Conservation (phyloP, 2,888 invertebrate species). For the Malachius bipustulatus region DNA sequence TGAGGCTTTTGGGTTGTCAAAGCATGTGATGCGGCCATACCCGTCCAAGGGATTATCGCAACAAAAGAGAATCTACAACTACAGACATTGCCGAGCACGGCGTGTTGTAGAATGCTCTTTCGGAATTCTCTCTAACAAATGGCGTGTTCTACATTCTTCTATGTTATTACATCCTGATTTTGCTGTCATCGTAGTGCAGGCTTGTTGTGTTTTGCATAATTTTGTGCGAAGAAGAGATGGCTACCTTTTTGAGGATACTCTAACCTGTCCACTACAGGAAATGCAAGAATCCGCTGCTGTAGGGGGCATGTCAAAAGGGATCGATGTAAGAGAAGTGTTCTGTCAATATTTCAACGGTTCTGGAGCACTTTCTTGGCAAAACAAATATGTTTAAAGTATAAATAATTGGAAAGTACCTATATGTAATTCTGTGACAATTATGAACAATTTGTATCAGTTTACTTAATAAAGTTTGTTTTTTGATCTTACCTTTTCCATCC, state of each 20-base stretch:
- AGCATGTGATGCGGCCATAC: constrained; percentile 14
- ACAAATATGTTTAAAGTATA: too few species aligned
- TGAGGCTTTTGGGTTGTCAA: constrained; percentile 15
- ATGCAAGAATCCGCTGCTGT: too few species aligned
- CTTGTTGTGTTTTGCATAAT: constrained; percentile 13
- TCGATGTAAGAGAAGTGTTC: too few species aligned
- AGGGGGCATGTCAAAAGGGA: too few species aligned
- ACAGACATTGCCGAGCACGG: constrained; percentile 19
- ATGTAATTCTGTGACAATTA: too few species aligned
- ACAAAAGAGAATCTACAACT: constrained; percentile 16
- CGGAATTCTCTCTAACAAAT: constrained; percentile 17
- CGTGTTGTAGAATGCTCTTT: constrained; percentile 22
- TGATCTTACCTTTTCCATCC: too few species aligned
- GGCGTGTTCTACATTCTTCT: constrained; percentile 10
- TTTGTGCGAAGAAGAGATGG: constrained; percentile 12
- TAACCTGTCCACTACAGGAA: too few species aligned
- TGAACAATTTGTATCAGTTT: too few species aligned
- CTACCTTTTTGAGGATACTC: constrained; percentile 14
- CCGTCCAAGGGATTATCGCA: constrained; percentile 11
- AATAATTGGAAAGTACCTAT: too few species aligned
- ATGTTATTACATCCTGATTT: constrained; percentile 9
- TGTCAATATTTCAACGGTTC: too few species aligned
- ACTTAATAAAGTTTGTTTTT: too few species aligned
- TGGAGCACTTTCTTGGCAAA: too few species aligned
- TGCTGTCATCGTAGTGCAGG: constrained; percentile 9